A percentile compares a stretch with the other conserved stretches of the same genome.
Evolutionary conservation across 2,797 vertebrate species (phyloP).

Genomic region (Chelidonichthys spinosus): DNA sequence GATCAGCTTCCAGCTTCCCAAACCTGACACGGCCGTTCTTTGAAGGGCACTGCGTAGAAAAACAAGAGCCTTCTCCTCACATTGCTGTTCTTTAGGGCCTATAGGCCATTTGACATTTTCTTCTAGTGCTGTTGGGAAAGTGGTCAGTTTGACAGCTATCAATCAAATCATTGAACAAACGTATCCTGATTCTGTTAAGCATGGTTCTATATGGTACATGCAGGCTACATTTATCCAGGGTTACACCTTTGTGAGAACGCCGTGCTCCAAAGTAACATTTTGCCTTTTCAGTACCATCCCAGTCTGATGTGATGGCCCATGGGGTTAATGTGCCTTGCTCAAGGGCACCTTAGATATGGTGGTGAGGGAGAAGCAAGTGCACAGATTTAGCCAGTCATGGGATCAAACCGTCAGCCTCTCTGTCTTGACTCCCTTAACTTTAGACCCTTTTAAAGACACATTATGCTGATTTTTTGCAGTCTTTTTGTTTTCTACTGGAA

Average conservation of each 20-base stretch:
- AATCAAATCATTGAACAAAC: background rate
- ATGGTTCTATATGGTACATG: background rate
- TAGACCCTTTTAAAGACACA: background rate
- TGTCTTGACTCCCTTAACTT: background rate
- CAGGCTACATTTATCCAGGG: background rate
- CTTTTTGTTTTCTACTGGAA: too few relatives aligned
- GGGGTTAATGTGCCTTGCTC: background rate
- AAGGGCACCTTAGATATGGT: background rate
- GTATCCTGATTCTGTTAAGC: background rate
- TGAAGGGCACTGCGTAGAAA: conserved; percentile 26
- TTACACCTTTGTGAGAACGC: background rate
- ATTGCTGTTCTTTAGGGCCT: background rate
- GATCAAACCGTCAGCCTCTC: background rate
- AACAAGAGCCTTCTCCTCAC: conserved; percentile 24
- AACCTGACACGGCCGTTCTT: conserved; percentile 24
- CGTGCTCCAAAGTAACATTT: background rate
- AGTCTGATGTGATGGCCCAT: background rate
- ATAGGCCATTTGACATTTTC: background rate
- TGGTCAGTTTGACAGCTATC: background rate
- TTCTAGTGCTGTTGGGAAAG: background rate
- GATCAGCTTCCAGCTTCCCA: conserved; percentile 22
- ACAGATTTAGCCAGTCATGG: background rate
- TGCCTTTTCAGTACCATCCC: background rate
- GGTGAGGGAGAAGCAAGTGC: background rate
- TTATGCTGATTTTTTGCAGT: too few relatives aligned